Evolutionary conservation across 2,797 vertebrate genomes (phyloP).

Genomic region (Tadarida brasiliensis): DNA sequence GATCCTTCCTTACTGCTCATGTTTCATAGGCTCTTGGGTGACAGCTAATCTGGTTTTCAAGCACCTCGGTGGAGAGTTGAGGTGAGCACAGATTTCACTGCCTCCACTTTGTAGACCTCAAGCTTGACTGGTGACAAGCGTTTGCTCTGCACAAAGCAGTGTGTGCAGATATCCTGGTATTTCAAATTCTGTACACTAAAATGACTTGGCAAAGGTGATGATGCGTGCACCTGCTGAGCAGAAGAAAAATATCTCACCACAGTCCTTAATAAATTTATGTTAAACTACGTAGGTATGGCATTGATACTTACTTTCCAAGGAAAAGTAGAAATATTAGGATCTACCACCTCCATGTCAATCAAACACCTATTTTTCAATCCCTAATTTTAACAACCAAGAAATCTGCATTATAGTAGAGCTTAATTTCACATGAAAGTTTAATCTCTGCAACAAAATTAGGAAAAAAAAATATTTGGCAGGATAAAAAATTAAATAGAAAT

Average conservation of each 20-base stretch:
- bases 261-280: background rate
- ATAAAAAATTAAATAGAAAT: conserved; percentile 44
- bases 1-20: conserved; percentile 44
- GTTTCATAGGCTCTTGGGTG: conserved; percentile 49
- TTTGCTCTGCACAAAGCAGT: background rate
- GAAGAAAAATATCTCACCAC: background rate
- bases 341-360: background rate
- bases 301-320: background rate
- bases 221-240: background rate
- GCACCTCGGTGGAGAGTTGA: conserved; percentile 3
- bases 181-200: conserved; percentile 13
- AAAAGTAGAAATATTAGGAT: background rate
- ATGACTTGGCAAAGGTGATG: background rate
- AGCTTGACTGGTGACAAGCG: background rate
- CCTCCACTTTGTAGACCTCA: background rate
- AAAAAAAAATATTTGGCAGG: background rate
- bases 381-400: background rate
- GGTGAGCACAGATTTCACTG: background rate
- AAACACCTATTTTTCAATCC: background rate
- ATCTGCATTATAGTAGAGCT: background rate
- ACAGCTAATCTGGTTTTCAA: conserved; percentile 49
- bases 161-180: background rate
- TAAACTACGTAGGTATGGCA: background rate
- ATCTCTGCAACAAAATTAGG: conserved; percentile 10
- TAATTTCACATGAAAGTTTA: background rate